Percentiles rank a stretch among this genome's conserved stretches.
Conservation (phyloP, 2,888 invertebrate genomes). For the Choristoneura rosaceana region DNA sequence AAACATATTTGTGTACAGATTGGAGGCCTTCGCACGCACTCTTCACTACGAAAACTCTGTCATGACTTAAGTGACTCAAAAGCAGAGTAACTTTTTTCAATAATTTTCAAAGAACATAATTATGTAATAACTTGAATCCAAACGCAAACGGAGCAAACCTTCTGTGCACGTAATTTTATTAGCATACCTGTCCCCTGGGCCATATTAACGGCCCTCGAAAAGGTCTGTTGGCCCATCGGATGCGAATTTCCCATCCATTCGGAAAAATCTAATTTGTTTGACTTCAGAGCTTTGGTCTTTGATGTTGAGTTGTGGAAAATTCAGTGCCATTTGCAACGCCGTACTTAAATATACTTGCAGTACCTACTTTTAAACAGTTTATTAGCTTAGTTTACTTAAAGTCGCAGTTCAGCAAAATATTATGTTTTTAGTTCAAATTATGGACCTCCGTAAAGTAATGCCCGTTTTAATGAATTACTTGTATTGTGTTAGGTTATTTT, state of each 20-base stretch:
- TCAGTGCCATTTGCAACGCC: neutral
- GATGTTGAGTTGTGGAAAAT: conserved; percentile 19
- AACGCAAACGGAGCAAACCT: conserved; percentile 19
- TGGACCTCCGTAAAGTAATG: no score
- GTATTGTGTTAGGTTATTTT: no score
- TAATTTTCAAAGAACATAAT: no score
- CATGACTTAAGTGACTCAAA: no score
- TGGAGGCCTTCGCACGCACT: no score
- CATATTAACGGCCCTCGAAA: conserved; percentile 40
- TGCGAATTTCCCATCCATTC: conserved; percentile 34
- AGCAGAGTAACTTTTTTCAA: no score
- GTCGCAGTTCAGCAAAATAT: no score
- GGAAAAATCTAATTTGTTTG: conserved; percentile 40
- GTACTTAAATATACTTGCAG: neutral
- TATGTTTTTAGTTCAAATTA: no score
- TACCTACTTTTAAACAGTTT: neutral
- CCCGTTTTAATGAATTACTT: no score
- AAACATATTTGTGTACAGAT: no score
- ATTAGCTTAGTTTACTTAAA: no score
- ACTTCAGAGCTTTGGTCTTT: conserved; percentile 26
- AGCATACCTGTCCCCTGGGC: conserved; percentile 44
- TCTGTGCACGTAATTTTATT: conserved; percentile 47
- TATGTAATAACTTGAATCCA: neutral
- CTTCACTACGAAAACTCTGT: no score
- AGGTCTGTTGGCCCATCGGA: conserved; percentile 27